These are phyloP conservation scores for Schrankia costaestrigalis DNA, from an alignment of 2,888 invertebrate genomes.

Conservation along the genomic window DNA sequence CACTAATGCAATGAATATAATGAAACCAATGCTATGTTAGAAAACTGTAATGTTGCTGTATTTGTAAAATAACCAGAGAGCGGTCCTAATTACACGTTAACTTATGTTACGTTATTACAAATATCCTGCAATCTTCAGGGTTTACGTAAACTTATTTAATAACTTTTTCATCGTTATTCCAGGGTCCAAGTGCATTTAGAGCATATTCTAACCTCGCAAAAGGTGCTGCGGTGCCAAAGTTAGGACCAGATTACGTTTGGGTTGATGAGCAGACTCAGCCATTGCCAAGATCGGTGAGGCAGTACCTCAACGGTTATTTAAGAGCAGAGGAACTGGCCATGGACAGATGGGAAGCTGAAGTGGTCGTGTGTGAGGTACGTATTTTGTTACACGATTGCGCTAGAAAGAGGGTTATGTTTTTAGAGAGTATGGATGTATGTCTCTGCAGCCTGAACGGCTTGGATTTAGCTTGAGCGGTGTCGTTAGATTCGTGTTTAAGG, in stretches of 20 bases:
- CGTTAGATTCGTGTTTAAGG: not conserved
- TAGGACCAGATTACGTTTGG: slow-evolving; percentile 45
- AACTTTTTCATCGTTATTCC: not conserved
- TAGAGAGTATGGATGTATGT: no score
- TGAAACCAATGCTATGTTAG: no score
- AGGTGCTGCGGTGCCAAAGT: slow-evolving; percentile 35
- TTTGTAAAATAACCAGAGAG: no score
- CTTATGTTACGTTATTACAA: no score
- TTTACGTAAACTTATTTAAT: no score
- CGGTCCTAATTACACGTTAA: no score
- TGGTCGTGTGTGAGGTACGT: slow-evolving; percentile 58
- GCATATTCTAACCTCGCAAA: slow-evolving; percentile 19
- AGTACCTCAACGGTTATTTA: slow-evolving; percentile 60
- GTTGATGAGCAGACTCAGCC: slow-evolving; percentile 68
- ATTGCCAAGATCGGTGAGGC: slow-evolving; percentile 59
- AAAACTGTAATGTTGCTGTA: no score
- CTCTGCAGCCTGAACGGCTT: not conserved
- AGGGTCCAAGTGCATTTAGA: slow-evolving; percentile 55
- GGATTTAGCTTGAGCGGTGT: not conserved
- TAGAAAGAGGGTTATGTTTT: not conserved
- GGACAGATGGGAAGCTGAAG: slow-evolving; percentile 57
- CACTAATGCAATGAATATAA: no score
- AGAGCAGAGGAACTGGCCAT: slow-evolving; percentile 61
- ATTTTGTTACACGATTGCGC: not conserved
- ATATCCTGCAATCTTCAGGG: no score